A percentile compares a stretch with the other conserved stretches of the same genome.
These are phyloP conservation scores for Zaprionus bogoriensis DNA, from an alignment of 2,888 invertebrate species.

Conservation along the genomic window DNA sequence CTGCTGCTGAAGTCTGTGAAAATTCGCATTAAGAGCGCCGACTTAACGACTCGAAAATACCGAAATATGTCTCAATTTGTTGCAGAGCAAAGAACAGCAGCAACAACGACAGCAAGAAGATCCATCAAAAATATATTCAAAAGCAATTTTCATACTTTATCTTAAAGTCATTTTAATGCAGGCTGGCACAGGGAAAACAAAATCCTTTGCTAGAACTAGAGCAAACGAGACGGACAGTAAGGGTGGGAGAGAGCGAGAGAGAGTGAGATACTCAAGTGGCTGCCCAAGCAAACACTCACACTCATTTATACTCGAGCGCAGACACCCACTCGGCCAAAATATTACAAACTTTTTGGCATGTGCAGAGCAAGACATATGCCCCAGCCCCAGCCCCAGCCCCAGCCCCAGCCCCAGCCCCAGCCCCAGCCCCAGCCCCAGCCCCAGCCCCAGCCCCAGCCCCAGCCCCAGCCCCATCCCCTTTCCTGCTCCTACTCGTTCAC, in stretches of 20 bases:
- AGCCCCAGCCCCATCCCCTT: neutral
- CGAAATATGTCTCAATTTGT: slow-evolving; percentile 55
- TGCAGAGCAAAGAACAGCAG: slow-evolving; percentile 1
- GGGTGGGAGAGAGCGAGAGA: neutral
- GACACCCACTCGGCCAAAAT: slow-evolving; percentile 25
- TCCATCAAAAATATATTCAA: slow-evolving; percentile 57
- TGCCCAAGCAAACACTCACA: slow-evolving; percentile 14
- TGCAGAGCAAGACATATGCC: slow-evolving; percentile 4
- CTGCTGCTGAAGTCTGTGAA: neutral
- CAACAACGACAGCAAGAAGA: slow-evolving; percentile 17
- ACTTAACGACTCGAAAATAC: slow-evolving; percentile 51
- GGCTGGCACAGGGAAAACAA: slow-evolving; percentile 15
- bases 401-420: neutral
- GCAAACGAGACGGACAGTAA: neutral
- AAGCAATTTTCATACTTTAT: slow-evolving; percentile 64
- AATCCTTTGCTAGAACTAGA: slow-evolving; percentile 40
- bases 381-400: neutral
- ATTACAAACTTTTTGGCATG: slow-evolving; percentile 50
- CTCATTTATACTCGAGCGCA: slow-evolving; percentile 13
- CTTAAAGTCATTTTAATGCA: slow-evolving; percentile 63
- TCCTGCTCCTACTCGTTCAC: neutral
- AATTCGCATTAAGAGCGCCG: slow-evolving; percentile 18
- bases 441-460: neutral
- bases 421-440: neutral
- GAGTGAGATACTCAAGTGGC: slow-evolving; percentile 2